Conservation (phyloP, 2,888 invertebrate species). For the Cloeon dipterum region DNA sequence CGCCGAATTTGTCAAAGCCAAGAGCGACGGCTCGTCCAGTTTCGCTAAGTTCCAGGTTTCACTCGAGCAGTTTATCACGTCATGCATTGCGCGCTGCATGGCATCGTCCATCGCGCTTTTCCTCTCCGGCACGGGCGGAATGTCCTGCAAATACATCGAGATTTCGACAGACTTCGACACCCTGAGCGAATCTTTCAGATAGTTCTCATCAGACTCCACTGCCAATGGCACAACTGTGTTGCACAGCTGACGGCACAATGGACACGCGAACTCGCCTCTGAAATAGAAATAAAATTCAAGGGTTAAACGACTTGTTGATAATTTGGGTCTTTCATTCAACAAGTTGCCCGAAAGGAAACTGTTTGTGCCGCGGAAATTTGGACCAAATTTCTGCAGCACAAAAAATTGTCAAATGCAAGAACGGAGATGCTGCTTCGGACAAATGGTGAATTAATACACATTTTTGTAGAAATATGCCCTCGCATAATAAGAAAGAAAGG, state of each 20-base stretch:
- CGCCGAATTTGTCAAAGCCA: conserved; percentile 67
- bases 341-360: too few relatives aligned
- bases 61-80: too few relatives aligned
- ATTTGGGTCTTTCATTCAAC: too few relatives aligned
- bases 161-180: conserved; percentile 24
- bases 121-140: conserved; percentile 35
- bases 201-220: conserved; percentile 40
- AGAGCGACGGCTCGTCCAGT: too few relatives aligned
- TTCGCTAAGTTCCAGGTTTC: too few relatives aligned
- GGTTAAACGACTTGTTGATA: conserved; percentile 1
- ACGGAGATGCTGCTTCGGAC: too few relatives aligned
- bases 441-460: too few relatives aligned
- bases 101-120: conserved; percentile 64
- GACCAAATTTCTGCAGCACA: too few relatives aligned
- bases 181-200: conserved; percentile 34
- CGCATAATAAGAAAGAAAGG: too few relatives aligned
- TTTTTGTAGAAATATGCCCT: too few relatives aligned
- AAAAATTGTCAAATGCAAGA: too few relatives aligned
- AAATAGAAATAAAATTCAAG: conserved; percentile 10
- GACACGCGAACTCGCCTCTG: conserved; percentile 80
- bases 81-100: conserved; percentile 82
- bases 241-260: conserved; percentile 77
- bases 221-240: conserved; percentile 74
- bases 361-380: too few relatives aligned
- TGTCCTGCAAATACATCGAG: conserved; percentile 37